Percentiles rank a stretch among this genome's conserved stretches.
Conservation (phyloP, 1,140 invertebrate genomes). For the Zaprionus nigranus region DNA sequence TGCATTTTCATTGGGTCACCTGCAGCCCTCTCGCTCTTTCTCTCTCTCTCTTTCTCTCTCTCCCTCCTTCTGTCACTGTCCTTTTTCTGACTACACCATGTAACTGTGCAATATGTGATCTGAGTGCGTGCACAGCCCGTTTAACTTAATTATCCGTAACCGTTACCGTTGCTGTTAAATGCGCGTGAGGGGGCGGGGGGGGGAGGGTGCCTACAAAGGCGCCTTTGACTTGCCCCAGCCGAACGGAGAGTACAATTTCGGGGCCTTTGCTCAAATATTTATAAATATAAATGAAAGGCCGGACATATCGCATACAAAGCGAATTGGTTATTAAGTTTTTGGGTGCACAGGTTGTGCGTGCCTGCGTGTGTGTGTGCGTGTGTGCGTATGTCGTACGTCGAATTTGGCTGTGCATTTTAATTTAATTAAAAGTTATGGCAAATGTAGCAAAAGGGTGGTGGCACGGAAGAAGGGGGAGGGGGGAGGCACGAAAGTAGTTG, state of each 20-base stretch:
- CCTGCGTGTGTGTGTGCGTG: neutral
- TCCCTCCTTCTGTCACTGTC: no score
- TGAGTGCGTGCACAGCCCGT: constrained; percentile 34
- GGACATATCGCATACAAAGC: constrained; percentile 69
- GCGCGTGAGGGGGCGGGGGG: constrained; percentile 1
- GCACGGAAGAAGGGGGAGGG: neutral
- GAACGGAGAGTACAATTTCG: neutral
- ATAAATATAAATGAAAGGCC: constrained; percentile 68
- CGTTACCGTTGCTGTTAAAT: constrained; percentile 16
- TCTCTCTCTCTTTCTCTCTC: neutral
- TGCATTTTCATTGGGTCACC: neutral
- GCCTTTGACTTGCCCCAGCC: constrained; percentile 19
- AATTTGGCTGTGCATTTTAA: constrained; percentile 80
- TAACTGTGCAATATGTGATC: neutral
- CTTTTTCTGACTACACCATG: neutral
- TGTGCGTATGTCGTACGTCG: constrained; percentile 11
- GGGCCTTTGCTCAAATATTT: constrained; percentile 72
- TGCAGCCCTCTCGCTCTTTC: neutral
- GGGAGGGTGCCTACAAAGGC: constrained; percentile 12
- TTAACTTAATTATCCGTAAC: constrained; percentile 64
- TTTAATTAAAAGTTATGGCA: constrained; percentile 83
- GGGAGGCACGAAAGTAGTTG: constrained; percentile 7
- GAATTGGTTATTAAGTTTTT: constrained; percentile 79
- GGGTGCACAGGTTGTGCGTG: constrained; percentile 16
- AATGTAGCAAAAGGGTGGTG: constrained; percentile 60